A percentile compares a stretch with the other conserved stretches of the same genome.
These are phyloP conservation scores for Sebastes ruberrimus DNA, from an alignment of 2,797 vertebrate genomes.

Conservation along the genomic window DNA sequence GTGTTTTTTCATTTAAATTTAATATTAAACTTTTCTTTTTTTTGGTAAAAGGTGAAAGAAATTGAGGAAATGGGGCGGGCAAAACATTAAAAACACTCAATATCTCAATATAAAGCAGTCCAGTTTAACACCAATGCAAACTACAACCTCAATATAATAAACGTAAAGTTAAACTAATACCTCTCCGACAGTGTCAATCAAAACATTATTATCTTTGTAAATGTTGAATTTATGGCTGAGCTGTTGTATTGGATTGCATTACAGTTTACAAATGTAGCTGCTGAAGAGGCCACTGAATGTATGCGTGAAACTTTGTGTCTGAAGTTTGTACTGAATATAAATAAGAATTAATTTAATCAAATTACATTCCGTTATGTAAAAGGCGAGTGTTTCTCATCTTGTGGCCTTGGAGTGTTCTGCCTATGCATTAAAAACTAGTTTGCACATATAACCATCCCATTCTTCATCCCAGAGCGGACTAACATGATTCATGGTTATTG, in stretches of 20 bases:
- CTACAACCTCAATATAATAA: not conserved
- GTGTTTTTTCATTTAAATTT: not conserved
- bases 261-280: not conserved
- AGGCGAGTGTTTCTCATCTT: not conserved
- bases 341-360: not conserved
- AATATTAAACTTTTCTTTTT: not conserved
- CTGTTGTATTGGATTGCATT: not conserved
- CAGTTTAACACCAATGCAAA: not conserved
- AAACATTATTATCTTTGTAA: not conserved
- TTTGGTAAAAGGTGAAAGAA: not conserved
- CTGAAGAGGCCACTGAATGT: not conserved
- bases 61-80: too few species aligned
- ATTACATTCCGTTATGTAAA: not conserved
- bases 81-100: not conserved
- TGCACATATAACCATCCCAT: conserved; percentile 1
- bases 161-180: not conserved
- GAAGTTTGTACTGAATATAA: not conserved
- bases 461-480: conserved; percentile 26
- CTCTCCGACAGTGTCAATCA: not conserved
- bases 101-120: not conserved
- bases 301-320: not conserved
- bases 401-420: conserved; percentile 2
- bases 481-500: conserved; percentile 38
- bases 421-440: conserved; percentile 35
- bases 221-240: not conserved